A percentile compares a stretch with the other conserved stretches of the same genome.
These are phyloP conservation scores for Xanthorhoe designata DNA, from an alignment of 2,888 invertebrate genomes.

Conservation along the genomic window DNA sequence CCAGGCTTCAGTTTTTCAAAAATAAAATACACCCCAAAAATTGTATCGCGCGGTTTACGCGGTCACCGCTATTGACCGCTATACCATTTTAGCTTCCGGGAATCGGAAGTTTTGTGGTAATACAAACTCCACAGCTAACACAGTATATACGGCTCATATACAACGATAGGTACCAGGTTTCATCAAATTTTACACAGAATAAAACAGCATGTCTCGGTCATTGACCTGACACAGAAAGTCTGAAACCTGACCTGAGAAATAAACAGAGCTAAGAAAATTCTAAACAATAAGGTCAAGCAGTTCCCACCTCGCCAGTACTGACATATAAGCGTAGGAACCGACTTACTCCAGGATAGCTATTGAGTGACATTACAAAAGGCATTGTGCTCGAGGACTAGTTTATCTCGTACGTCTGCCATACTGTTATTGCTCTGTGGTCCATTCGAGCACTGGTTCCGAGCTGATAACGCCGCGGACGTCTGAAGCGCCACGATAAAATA, in stretches of 20 bases:
- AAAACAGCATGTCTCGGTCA: not conserved
- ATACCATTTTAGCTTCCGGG: no score
- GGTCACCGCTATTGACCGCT: not conserved
- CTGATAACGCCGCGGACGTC: conserved; percentile 70
- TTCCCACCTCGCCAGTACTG: conserved; percentile 31
- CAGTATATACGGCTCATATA: no score
- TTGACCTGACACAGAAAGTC: not conserved
- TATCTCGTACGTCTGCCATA: conserved; percentile 63
- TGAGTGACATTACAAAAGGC: conserved; percentile 77
- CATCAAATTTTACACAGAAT: no score
- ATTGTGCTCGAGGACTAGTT: conserved; percentile 74
- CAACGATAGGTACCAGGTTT: no score
- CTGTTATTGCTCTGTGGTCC: conserved; percentile 29
- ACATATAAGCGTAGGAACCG: conserved; percentile 31
- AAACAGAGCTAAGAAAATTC: not conserved
- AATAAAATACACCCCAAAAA: not conserved
- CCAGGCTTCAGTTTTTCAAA: not conserved
- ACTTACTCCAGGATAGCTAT: conserved; percentile 58
- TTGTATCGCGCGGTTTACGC: not conserved
- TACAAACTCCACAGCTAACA: no score
- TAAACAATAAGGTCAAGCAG: conserved; percentile 25
- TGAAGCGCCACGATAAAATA: conserved; percentile 33
- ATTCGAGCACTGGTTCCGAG: conserved; percentile 70
- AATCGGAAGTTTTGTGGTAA: no score
- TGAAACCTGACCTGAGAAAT: not conserved